These are phyloP conservation scores for Euura lappo DNA, from an alignment of 1,140 invertebrate species.

Conservation along the genomic window DNA sequence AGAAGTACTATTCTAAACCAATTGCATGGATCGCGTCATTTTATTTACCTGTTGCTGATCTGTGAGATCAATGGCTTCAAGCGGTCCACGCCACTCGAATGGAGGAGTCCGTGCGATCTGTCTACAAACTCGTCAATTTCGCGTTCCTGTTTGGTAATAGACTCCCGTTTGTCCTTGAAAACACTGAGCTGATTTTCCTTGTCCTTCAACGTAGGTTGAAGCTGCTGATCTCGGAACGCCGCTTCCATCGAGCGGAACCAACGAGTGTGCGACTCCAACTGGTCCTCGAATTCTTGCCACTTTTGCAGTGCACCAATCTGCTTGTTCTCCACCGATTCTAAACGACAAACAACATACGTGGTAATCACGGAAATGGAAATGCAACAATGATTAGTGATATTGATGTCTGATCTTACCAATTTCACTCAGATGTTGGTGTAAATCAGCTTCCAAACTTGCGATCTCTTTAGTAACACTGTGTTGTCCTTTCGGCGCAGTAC, in stretches of 20 bases:
- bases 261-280: slow-evolving; percentile 77
- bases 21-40: background rate
- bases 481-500: slow-evolving; percentile 81
- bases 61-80: slow-evolving; percentile 89
- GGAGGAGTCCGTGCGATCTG: slow-evolving; percentile 84
- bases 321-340: slow-evolving; percentile 68
- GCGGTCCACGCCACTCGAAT: slow-evolving; percentile 82
- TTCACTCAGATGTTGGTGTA: slow-evolving; percentile 70
- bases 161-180: slow-evolving; percentile 76
- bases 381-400: slow-evolving; percentile 7
- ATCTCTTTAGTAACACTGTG: slow-evolving; percentile 78
- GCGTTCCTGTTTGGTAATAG: slow-evolving; percentile 77
- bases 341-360: slow-evolving; percentile 26
- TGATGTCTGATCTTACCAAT: slow-evolving; percentile 58
- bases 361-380: slow-evolving; percentile 1
- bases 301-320: slow-evolving; percentile 77
- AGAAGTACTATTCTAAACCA: background rate
- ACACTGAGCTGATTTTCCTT: slow-evolving; percentile 79
- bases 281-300: slow-evolving; percentile 88
- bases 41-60: slow-evolving; percentile 74
- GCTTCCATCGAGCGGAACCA: slow-evolving; percentile 88
- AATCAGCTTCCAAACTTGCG: slow-evolving; percentile 68
- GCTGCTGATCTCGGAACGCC: slow-evolving; percentile 82
- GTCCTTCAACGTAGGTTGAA: slow-evolving; percentile 80
- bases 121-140: slow-evolving; percentile 90